Base-by-base conservation (phyloP, 2,797 vertebrate species). In the Catamblyrhynchus diadema region DNA sequence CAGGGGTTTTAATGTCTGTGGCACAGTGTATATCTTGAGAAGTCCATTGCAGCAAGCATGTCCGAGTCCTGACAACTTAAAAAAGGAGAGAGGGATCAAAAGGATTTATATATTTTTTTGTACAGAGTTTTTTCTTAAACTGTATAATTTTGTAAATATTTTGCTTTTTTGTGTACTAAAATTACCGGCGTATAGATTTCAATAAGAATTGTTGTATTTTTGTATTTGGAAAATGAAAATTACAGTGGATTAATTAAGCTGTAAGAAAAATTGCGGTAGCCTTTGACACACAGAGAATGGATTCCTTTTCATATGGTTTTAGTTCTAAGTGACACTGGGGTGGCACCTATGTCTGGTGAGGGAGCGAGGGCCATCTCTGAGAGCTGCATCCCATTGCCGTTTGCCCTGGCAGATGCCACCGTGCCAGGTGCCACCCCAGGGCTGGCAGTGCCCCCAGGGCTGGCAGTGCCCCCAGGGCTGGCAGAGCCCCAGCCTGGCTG, bases 81-180 rank as follows among this genome's bases (percentile, higher is more conserved):
- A 85, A 96, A 90, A 45, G 78, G 95, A 97, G 96, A 97, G 98
- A 97, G 98, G 98, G 97, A 98, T 97, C 97, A 98, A 98, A 90
- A 97, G 97, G 97, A 97, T 98, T 98, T 98, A 98, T 98, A 98
- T 98, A 98, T 98, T 98, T 98, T 96, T 97, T 97, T 98, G 98
- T 98, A 98, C 97, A 98, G 97, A 98, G 97, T 89, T 98, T 98
- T 98, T 98, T 98, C 98, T 98, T 98, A 98, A 98, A 95, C 93
- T 98, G 98, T 98, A 98, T 98, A 97, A 98, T 98, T 98, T 97
- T 98, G 98, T 98, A 98, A 98, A 98, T 98, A 98, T 88, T 97
- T 97, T 96, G 96, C 97, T 96, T 95, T 97, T 97, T 97, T 98
- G 98, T 98, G 98, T 98, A 98, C 98, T 97, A 98, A 98, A 98